phyloP scores from a whole-genome alignment of 2,888 invertebrate species.

The Eristalis arbustorum region DNA sequence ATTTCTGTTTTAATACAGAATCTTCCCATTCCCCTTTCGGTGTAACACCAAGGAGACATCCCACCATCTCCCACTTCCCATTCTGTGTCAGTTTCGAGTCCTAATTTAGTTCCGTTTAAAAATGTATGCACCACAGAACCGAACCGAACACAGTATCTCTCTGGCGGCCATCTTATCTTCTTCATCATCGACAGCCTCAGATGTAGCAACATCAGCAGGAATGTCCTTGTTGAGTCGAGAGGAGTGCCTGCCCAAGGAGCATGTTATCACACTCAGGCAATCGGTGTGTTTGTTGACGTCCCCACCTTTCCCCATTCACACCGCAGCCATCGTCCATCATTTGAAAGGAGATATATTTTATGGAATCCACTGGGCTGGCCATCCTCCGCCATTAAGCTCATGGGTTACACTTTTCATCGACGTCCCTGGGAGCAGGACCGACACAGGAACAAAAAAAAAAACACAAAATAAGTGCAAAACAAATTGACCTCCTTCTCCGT shows the following conservation, averaged over 20 bases:
- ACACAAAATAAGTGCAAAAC: background rate
- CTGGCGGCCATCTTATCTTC: background rate
- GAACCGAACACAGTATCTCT: background rate
- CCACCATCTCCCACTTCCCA: background rate
- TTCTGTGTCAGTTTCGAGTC: background rate
- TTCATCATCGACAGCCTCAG: background rate
- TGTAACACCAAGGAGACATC: background rate
- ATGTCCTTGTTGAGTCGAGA: background rate
- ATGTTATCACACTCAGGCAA: background rate
- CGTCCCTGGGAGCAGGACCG: background rate
- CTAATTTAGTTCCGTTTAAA: conserved; percentile 11
- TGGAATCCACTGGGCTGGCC: background rate
- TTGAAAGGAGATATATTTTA: conserved; percentile 1
- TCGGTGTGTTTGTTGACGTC: background rate
- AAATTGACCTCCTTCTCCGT: conserved; percentile 40
- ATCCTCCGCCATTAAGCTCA: background rate
- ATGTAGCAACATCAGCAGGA: background rate
- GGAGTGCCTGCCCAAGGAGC: background rate
- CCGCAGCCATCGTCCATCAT: background rate
- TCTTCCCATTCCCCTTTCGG: background rate
- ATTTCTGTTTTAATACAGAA: background rate
- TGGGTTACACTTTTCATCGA: background rate
- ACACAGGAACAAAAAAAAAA: background rate
- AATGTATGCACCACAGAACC: conserved; percentile 26
- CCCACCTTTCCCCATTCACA: no score